Evolutionary conservation across 2,888 invertebrate genomes (phyloP).

Genomic region (Andrena flavipes): DNA sequence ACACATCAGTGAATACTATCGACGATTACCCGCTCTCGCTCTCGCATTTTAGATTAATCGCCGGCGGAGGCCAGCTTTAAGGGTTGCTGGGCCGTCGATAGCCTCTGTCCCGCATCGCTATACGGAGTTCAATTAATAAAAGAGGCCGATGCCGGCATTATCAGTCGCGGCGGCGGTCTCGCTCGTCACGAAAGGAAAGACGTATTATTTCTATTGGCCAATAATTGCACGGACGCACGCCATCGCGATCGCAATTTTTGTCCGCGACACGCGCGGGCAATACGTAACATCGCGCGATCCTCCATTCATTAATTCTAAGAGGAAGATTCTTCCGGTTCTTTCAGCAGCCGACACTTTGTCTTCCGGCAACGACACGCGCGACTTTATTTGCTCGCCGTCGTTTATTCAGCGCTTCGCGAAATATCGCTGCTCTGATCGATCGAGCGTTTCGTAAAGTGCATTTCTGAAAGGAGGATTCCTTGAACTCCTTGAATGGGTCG

Average conservation of each 20-base stretch:
- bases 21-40: background rate
- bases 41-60: background rate
- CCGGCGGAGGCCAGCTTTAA: background rate
- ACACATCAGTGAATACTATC: too few relatives aligned
- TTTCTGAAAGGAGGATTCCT: background rate
- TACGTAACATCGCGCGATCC: background rate
- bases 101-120: background rate
- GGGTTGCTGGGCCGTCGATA: background rate
- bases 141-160: background rate
- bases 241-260: background rate
- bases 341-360: background rate
- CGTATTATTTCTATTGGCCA: background rate
- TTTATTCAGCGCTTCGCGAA: too few relatives aligned
- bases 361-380: too few relatives aligned
- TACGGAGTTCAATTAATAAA: conserved; percentile 18
- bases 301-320: conserved; percentile 13
- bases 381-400: too few relatives aligned
- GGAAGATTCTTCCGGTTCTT: background rate
- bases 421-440: too few relatives aligned
- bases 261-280: background rate
- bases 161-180: background rate
- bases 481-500: background rate
- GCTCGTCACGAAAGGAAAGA: background rate
- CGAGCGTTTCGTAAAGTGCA: too few relatives aligned
- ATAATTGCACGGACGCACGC: conserved; percentile 6